Percentiles rank a stretch among this genome's conserved stretches.
Conservation (phyloP, 2,113 vertebrate genomes). For the Anoplopoma fimbria region DNA sequence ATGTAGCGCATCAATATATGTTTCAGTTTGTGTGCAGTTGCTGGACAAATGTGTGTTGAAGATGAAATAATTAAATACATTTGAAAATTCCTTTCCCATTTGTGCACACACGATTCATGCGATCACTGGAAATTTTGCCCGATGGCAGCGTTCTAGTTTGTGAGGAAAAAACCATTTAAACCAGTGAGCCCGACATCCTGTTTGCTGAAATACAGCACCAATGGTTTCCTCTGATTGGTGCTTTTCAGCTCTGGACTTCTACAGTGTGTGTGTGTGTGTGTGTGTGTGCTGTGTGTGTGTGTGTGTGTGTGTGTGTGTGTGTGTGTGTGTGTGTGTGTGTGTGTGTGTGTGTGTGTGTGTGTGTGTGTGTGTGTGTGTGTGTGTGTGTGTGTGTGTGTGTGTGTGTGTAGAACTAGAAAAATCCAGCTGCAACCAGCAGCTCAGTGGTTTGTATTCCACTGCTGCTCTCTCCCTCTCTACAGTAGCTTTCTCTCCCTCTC, state of each 20-base stretch:
- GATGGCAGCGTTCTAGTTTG: not conserved
- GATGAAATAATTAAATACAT: not conserved
- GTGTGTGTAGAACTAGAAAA: constrained; percentile 61
- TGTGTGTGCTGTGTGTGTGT: constrained; percentile 19
- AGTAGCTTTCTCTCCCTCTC: constrained; percentile 5
- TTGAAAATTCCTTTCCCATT: not conserved
- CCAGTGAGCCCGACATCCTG: not conserved
- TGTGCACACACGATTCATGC: not conserved
- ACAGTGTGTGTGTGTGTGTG: constrained; percentile 6
- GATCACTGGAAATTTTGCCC: not conserved
- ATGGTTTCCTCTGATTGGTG: constrained; percentile 9
- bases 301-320: constrained; percentile 2
- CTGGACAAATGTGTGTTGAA: not conserved
- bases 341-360: constrained; percentile 6
- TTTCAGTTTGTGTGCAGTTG: not conserved
- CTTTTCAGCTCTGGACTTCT: constrained; percentile 11
- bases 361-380: constrained; percentile 3
- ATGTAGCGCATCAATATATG: not conserved
- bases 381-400: constrained; percentile 13
- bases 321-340: constrained; percentile 9
- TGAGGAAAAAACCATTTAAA: not conserved
- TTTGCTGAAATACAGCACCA: not conserved
- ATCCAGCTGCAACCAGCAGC: constrained; percentile 73
- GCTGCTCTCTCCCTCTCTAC: constrained; percentile 31
- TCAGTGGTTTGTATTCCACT: constrained; percentile 61